Evolutionary conservation across 2,113 vertebrate species (phyloP), one percentile per base, ranked within the genome.

Genomic region (Oxyura jamaicensis): DNA sequence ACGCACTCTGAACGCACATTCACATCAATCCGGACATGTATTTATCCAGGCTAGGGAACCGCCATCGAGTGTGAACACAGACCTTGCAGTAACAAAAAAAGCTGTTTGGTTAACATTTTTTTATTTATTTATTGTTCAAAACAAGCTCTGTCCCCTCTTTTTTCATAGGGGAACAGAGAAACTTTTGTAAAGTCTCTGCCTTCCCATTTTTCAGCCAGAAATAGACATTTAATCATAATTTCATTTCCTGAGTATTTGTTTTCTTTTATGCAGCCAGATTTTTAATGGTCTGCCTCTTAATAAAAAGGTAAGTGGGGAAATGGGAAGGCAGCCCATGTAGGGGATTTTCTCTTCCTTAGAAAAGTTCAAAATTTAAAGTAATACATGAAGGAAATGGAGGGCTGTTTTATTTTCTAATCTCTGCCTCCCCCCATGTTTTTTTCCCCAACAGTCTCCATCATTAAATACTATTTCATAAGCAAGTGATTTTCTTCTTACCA

Each of bases 401-500:
- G 44, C 35, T 77, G 46, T 3, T 59, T 53, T 60, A 39, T 86
- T 67, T 67, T 39, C 48, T 39, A 25, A 33, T 90, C 58, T 56
- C 41, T 71, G 31, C 76, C 91, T 71, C 25, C 79, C 66, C 65
- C 33, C 12, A 7, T 26, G 88, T 59, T 73, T 76, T 76, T 90
- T 80, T 78, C 81, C 66, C 83, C 62, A 78, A 93, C 83, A 80
- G n/a, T 73, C 66, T 77, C 85, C 83, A 48, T 86, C 50, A 79
- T 81, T 94, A 95, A 85, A 75, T 62, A 91, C 63, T 88, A 53
- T 92, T 96, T 86, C 67, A 94, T 79, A 94, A 92, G 92, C 59
- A 93, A 93, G 75, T 50, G 72, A 85, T 95, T 96, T 95, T 73
- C 85, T 59, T 83, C 89, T 90, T 94, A n/a, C 59, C 83, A 95